These are phyloP conservation scores for Stenolophus ochropezus DNA, from an alignment of 2,888 invertebrate genomes.

Conservation along the genomic window DNA sequence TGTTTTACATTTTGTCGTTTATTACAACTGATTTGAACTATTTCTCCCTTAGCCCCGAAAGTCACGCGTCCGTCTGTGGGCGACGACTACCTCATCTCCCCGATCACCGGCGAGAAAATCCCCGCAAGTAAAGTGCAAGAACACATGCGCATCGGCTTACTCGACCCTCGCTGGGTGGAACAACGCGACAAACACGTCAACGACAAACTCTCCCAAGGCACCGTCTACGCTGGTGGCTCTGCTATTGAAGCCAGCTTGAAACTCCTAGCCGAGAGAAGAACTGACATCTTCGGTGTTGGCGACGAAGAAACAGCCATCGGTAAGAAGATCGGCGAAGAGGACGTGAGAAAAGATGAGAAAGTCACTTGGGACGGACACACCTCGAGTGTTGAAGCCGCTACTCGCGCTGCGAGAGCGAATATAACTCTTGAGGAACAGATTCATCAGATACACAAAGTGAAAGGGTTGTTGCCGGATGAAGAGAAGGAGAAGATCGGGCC, in stretches of 20 bases:
- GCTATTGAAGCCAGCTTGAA: slow-evolving; percentile 98
- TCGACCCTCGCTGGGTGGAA: slow-evolving; percentile 98
- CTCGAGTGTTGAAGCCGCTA: slow-evolving; percentile 96
- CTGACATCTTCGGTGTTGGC: slow-evolving; percentile 99
- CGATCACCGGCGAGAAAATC: slow-evolving; percentile 98
- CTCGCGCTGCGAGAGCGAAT: slow-evolving; percentile 94
- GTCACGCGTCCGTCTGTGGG: slow-evolving; percentile 79
- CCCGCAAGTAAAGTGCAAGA: slow-evolving; percentile 98
- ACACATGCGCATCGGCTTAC: slow-evolving; percentile 96
- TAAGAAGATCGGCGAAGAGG: slow-evolving; percentile 95
- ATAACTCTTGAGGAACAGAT: slow-evolving; percentile 98
- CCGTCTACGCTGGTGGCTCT: slow-evolving; percentile 85
- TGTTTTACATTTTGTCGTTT: too few relatives aligned
- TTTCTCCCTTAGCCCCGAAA: slow-evolving; percentile 75
- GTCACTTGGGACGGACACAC: slow-evolving; percentile 99
- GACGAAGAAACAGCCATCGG: slow-evolving; percentile 99
- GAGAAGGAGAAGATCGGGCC: slow-evolving; percentile 98
- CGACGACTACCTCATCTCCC: slow-evolving; percentile 96
- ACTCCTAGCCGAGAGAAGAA: slow-evolving; percentile 97
- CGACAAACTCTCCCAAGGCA: slow-evolving; percentile 94
- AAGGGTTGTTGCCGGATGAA: slow-evolving; percentile 94
- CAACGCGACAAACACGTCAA: slow-evolving; percentile 95
- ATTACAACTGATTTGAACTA: too few relatives aligned
- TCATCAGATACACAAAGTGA: slow-evolving; percentile 96
- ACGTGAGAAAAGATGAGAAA: slow-evolving; percentile 88